Evolutionary conservation across 2,888 invertebrate genomes (phyloP).

Genomic region (Anodontia alba): DNA sequence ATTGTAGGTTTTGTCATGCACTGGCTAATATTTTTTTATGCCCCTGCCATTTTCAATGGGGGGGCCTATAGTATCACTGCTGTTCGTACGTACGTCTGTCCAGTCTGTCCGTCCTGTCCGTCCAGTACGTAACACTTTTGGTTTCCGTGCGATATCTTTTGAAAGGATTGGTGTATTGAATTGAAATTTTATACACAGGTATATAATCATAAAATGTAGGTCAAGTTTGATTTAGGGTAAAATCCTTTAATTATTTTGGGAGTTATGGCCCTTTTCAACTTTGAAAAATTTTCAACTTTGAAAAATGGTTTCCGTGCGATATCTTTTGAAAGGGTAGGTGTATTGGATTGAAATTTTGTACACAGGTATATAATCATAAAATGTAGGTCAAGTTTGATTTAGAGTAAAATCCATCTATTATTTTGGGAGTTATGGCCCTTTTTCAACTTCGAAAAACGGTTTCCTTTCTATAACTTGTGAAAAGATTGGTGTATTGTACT

Average conservation of each 20-base stretch:
- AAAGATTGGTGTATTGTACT: neutral
- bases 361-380: neutral
- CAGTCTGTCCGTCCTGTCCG: neutral
- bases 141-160: neutral
- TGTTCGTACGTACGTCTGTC: neutral
- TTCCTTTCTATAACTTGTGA: neutral
- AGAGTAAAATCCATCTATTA: neutral
- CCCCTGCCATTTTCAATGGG: too few species aligned
- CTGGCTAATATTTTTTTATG: neutral
- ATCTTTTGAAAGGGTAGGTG: neutral
- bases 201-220: neutral
- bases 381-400: neutral
- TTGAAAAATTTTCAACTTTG: neutral
- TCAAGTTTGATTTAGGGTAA: neutral
- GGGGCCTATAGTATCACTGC: neutral
- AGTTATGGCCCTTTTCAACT: slow-evolving; percentile 11
- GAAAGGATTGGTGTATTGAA: neutral
- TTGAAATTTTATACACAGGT: neutral
- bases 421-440: neutral
- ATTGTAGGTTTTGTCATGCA: too few species aligned
- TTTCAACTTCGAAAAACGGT: neutral
- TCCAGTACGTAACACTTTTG: neutral
- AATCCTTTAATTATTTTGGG: neutral
- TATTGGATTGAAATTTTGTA: neutral
- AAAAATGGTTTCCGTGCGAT: neutral